A percentile compares a stretch with the other conserved stretches of the same genome.
Evolutionary conservation across 2,888 invertebrate species (phyloP).

Genomic region (Poecilobothrus nobilitatus): DNA sequence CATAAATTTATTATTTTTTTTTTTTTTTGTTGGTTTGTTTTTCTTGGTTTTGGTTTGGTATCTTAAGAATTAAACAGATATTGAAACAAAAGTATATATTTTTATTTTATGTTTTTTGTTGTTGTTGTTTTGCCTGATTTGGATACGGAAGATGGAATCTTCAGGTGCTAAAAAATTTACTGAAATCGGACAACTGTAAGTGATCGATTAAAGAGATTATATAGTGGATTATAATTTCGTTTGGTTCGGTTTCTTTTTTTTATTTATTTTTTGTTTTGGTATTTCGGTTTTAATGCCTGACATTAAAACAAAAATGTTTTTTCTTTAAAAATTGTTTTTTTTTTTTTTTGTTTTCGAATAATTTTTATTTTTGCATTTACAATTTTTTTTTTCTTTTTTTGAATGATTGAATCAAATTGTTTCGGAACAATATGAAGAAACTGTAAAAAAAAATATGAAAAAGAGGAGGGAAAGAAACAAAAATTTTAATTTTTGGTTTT

Average conservation of each 20-base stretch:
- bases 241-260: not conserved
- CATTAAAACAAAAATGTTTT: too few relatives aligned
- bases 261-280: not conserved
- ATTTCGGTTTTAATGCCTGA: not conserved
- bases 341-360: too few relatives aligned
- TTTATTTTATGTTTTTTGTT: not conserved
- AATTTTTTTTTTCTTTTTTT: too few relatives aligned
- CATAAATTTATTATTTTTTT: not conserved
- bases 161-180: conserved; percentile 5
- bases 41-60: not conserved
- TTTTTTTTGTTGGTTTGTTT: not conserved
- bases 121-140: too few relatives aligned
- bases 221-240: not conserved
- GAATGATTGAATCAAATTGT: too few relatives aligned
- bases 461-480: too few relatives aligned
- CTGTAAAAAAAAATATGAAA: too few relatives aligned
- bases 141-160: not conserved
- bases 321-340: too few relatives aligned
- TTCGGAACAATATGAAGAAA: too few relatives aligned
- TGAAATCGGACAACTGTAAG: conserved; percentile 4
- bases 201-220: conserved; percentile 2
- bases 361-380: too few relatives aligned
- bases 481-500: too few relatives aligned
- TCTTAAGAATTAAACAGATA: not conserved
- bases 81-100: not conserved